Evolutionary conservation across 2,797 vertebrate genomes (phyloP), one percentile per base, ranked within the genome.

Genomic region (Squalus acanthias): DNA sequence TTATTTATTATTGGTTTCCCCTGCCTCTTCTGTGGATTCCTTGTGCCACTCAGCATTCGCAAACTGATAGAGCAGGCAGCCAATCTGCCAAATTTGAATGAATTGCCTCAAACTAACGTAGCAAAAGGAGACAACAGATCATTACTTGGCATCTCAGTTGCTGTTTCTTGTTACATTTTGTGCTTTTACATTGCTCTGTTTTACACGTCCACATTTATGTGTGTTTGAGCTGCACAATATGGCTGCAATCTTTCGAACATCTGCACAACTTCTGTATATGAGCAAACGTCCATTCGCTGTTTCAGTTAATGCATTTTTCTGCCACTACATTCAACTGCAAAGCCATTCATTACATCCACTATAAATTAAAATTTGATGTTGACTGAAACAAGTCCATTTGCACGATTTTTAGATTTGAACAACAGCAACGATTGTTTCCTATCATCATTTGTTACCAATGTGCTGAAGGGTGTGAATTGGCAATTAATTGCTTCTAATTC

Each of bases 281-380:
- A 22, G 17, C 17, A 93, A n/a, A 20, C 5, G 10, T 65, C 15
- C 57, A 92, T 65, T 92, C 91, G 67, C 67, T 67, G 4, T 67
- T 24, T 67, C 20, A 24, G 57, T 60, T n/a, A 63, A 63, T 67
- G 24, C 33, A 39, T 39, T 67, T 24, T 93, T 12, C 88, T 63
- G 29, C 13, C 24, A 33, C n/a, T 24, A 33, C 20, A 69, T 39
- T 65, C 63, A 67, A 93, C 17, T 67, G 63, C 63, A 85, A 85
- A 50, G 39, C 82, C 46, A 93, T 67, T 67, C 67, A 93, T 93
- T 69, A 93, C n/a, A 93, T 93, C 63, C 63, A 93, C 91, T 46
- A 67, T 22, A 39, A 39, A 93, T 69, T 93, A 67, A 93, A 67
- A 67, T 67, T 93, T 33, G 22, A 65, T 67, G 63, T 67, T 93